Base-by-base conservation (phyloP, 1,140 invertebrate species). In the Ceratoteleas bidentatus region DNA sequence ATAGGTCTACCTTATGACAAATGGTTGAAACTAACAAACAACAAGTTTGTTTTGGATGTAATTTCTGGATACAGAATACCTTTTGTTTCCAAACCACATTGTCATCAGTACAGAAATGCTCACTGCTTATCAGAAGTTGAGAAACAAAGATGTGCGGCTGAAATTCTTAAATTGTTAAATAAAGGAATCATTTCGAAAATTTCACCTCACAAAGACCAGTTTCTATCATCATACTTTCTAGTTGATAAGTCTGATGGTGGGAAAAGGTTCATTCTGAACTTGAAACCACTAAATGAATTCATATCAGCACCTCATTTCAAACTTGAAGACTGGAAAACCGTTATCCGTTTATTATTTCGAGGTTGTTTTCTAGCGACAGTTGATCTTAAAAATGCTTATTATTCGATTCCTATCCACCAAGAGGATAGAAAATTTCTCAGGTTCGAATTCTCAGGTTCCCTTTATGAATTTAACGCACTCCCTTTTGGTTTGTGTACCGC, bases 401-500 rank as follows among this genome's bases (percentile, higher is more conserved):
- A 33, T 10, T 5, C 15, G 6, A 32, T 60, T 10, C 16, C 57
- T 11, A 60, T 60, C 4, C 0, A 60, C 32, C 10, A 43, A 60
- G 6, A 60, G 24, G 4, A 60, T 32, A 43, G 40, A 32, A 60
- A 60, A 13, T 60, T 45, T 45, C 40, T 60, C 2, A 6, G 57
- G 11, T 60, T 60, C 15, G 4, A 11, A 11, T 60, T 60, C 32
- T 0, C 15, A 13, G 40, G 11, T 16, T 8, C n/a, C 16, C 16
- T 47, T 0, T 76, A 57, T 38, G 54, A 66, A 43, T 76, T 76
- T 32, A 50, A 32, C n/a, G n/a, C n/a, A n/a, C n/a, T n/a, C n/a
- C n/a, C n/a, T n/a, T n/a, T n/a, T n/a, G n/a, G n/a, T n/a, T 33
- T 66, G 10, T 43, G 24, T 32, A 58, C 36, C 6, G 73, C 62